A percentile compares a stretch with the other conserved stretches of the same genome.
Conservation (phyloP, 2,888 invertebrate genomes). For the Panopea generosa region DNA sequence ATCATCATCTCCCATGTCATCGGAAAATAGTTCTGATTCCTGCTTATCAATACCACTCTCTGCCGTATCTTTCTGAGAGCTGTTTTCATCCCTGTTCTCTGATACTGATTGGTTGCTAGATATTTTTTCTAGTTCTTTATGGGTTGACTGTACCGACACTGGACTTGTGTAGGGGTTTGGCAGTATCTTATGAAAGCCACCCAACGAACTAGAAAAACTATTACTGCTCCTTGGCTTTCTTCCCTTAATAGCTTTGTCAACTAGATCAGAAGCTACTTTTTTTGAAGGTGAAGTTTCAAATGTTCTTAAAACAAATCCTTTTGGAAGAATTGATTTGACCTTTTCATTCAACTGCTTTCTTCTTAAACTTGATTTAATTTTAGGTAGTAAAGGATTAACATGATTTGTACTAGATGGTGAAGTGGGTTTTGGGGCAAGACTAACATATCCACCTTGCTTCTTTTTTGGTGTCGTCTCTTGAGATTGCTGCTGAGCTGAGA, state of each 20-base stretch:
- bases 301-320: constrained; percentile 76
- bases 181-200: constrained; percentile 26
- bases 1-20: background rate
- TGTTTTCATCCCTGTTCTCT: background rate
- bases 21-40: background rate
- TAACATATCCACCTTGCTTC: constrained; percentile 38
- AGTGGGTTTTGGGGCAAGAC: constrained; percentile 65
- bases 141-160: background rate
- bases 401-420: constrained; percentile 19
- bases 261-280: constrained; percentile 75
- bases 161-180: constrained; percentile 15
- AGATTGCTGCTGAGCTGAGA: constrained; percentile 14
- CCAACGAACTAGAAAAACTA: constrained; percentile 8
- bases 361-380: constrained; percentile 34
- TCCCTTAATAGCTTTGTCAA: constrained; percentile 60
- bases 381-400: background rate
- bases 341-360: constrained; percentile 72
- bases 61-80: background rate
- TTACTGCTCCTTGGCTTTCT: constrained; percentile 22
- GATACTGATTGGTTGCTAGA: background rate
- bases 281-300: constrained; percentile 79
- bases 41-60: background rate
- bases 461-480: constrained; percentile 70
- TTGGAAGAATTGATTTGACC: constrained; percentile 80
- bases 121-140: background rate